Evolutionary conservation across 1,140 invertebrate genomes (phyloP), one percentile per base, ranked within the genome.

Genomic region (Tetragonula clypearis): DNA sequence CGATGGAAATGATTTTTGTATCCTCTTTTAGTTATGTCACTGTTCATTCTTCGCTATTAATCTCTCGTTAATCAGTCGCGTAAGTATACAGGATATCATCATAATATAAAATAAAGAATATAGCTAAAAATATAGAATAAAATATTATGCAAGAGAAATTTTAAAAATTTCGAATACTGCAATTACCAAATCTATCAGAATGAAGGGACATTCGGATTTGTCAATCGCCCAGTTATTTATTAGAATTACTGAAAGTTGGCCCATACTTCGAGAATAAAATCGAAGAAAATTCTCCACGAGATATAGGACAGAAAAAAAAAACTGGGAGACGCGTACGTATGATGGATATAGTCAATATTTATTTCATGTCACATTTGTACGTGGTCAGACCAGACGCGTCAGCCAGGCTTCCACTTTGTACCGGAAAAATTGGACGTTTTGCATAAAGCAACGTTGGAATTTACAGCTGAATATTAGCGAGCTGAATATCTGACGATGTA

Each of bases 381-480:
- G 90, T 90, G 89, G 86, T 86, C 84, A 76, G 86, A 91, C 83
- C 87, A 77, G 68, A 86, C 78, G 58, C 53, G 79, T 84, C 79
- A 75, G 55, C 68, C 73, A 49, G 14, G 53, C 62, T 82, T 81
- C 35, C 65, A n/a, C 65, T 26, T 72, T 60, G 75, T 65, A 69
- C 65, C 73, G 73, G 85, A 87, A 91, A 91, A 91, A 92, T 90
- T 92, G 86, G 79, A 85, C 87, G 87, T 77, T 92, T 92, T 92
- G 90, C 90, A 92, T 92, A 90, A 92, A 91, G 90, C 86, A 88
- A 75, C 71, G 65, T 80, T 83, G 90, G 88, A 90, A 92, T 92
- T 88, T 75, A 89, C 86, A 80, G 91, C 83, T 88, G 91, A 90
- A 92, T 92, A 90, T 79, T 85, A 86, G 87, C 74, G 30, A 53